A percentile compares a stretch with the other conserved stretches of the same genome.
These are phyloP conservation scores for Ptycholaimellus sp. DNA, from an alignment of 2,888 invertebrate genomes.

Conservation along the genomic window DNA sequence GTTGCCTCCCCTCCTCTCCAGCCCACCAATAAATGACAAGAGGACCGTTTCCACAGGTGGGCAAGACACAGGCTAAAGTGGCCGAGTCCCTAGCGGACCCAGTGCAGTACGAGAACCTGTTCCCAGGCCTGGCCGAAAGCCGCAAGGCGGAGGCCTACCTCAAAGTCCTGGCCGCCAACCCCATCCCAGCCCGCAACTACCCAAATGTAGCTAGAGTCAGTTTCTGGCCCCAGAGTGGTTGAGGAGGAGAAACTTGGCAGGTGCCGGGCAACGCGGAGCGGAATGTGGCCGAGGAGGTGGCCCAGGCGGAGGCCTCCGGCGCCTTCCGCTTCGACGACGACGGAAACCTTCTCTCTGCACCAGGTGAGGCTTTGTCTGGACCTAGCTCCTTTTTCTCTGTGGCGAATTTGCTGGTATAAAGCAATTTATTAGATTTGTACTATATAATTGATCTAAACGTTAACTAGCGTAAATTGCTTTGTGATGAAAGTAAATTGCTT, in stretches of 20 bases:
- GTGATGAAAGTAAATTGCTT: too few relatives aligned
- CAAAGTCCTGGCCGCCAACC: conserved; percentile 1
- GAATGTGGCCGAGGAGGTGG: conserved; percentile 15
- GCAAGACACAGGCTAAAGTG: conserved; percentile 10
- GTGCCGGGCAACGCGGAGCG: conserved; percentile 11
- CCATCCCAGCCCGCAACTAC: too few relatives aligned
- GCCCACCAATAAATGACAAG: not conserved
- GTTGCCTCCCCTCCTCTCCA: conserved; percentile 7
- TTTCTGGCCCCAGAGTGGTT: too few relatives aligned
- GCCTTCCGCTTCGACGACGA: conserved; percentile 3
- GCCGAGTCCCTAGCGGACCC: conserved; percentile 76
- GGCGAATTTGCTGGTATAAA: too few relatives aligned
- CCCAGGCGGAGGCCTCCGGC: conserved; percentile 13
- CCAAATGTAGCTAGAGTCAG: too few relatives aligned
- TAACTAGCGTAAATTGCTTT: too few relatives aligned
- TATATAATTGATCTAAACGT: too few relatives aligned
- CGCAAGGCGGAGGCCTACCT: conserved; percentile 14
- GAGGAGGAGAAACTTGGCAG: too few relatives aligned
- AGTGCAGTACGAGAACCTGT: conserved; percentile 76
- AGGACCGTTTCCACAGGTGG: conserved; percentile 3
- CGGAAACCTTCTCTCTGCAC: too few relatives aligned
- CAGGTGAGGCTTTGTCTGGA: too few relatives aligned
- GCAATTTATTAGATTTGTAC: too few relatives aligned
- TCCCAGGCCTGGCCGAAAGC: conserved; percentile 50
- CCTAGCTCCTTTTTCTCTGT: too few relatives aligned